These are phyloP conservation scores for Drosophila neonasuta DNA, from an alignment of 2,888 invertebrate genomes.

Conservation along the genomic window DNA sequence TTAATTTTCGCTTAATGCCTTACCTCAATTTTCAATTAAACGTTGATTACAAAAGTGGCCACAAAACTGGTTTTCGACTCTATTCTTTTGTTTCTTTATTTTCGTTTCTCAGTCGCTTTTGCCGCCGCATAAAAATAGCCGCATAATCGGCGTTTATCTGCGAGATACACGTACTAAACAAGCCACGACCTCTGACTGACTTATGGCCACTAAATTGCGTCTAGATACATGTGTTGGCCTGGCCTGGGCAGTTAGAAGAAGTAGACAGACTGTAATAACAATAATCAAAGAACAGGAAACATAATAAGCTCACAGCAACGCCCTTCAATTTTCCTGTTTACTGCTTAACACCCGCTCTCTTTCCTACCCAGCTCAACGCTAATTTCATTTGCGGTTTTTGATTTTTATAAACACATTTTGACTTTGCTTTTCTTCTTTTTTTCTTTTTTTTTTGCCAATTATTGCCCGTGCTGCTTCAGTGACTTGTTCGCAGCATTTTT, in stretches of 20 bases:
- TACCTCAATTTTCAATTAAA: slow-evolving; percentile 65
- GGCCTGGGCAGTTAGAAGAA: slow-evolving; percentile 8
- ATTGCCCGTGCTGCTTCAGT: slow-evolving; percentile 21
- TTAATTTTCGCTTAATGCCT: slow-evolving; percentile 54
- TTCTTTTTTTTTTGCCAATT: slow-evolving; percentile 33
- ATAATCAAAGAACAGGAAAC: slow-evolving; percentile 57
- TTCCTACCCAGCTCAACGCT: slow-evolving; percentile 27
- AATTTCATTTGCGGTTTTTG: slow-evolving; percentile 74
- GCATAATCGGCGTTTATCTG: slow-evolving; percentile 36
- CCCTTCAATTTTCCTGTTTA: slow-evolving; percentile 63
- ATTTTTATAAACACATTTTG: slow-evolving; percentile 51
- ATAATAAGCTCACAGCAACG: slow-evolving; percentile 67
- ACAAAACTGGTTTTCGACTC: slow-evolving; percentile 44
- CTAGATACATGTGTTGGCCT: slow-evolving; percentile 16
- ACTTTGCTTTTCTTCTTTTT: slow-evolving; percentile 4
- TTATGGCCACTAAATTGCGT: slow-evolving; percentile 67
- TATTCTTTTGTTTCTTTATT: slow-evolving; percentile 6
- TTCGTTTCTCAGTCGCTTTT: slow-evolving; percentile 4
- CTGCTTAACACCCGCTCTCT: slow-evolving; percentile 38
- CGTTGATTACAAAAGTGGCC: slow-evolving; percentile 47
- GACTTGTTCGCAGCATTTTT: slow-evolving; percentile 39
- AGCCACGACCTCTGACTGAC: slow-evolving; percentile 57
- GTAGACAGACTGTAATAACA: slow-evolving; percentile 37
- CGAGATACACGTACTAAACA: slow-evolving; percentile 44
- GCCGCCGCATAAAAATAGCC: slow-evolving; percentile 31